phyloP scores from a whole-genome alignment of 2,888 invertebrate genomes.

The Cheiracanthium punctorium region DNA sequence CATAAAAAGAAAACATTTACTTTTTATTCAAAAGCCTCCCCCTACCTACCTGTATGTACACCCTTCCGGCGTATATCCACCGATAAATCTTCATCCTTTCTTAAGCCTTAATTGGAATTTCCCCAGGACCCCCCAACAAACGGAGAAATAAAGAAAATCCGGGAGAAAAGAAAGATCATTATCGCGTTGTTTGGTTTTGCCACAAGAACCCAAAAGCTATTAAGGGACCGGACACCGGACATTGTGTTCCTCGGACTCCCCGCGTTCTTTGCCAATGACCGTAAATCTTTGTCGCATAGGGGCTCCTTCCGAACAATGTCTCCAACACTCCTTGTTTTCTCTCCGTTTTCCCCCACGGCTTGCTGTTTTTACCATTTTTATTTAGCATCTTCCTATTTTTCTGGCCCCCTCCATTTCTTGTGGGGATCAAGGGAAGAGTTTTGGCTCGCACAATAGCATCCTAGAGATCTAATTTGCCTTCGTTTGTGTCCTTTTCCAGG shows the following conservation, averaged over 20 bases:
- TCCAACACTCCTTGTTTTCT: background rate
- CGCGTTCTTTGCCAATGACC: constrained; percentile 31
- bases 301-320: constrained; percentile 24
- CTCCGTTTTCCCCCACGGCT: too few species aligned
- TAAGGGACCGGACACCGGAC: constrained; percentile 41
- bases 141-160: background rate
- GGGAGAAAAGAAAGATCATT: constrained; percentile 15
- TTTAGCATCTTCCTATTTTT: too few species aligned
- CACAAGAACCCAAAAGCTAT: constrained; percentile 32
- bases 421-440: too few species aligned
- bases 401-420: too few species aligned
- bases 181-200: constrained; percentile 48
- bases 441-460: background rate
- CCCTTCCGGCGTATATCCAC: too few species aligned
- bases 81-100: background rate
- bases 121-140: background rate
- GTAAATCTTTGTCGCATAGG: constrained; percentile 37
- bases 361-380: too few species aligned
- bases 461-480: constrained; percentile 1
- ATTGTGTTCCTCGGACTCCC: constrained; percentile 18
- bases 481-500: background rate
- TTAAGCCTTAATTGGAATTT: background rate
- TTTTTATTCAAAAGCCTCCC: too few species aligned
- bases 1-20: too few species aligned
- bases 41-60: too few species aligned